A percentile compares a stretch with the other conserved stretches of the same genome.
Conservation (phyloP, 2,888 invertebrate species). For the Conchocele bisecta region DNA sequence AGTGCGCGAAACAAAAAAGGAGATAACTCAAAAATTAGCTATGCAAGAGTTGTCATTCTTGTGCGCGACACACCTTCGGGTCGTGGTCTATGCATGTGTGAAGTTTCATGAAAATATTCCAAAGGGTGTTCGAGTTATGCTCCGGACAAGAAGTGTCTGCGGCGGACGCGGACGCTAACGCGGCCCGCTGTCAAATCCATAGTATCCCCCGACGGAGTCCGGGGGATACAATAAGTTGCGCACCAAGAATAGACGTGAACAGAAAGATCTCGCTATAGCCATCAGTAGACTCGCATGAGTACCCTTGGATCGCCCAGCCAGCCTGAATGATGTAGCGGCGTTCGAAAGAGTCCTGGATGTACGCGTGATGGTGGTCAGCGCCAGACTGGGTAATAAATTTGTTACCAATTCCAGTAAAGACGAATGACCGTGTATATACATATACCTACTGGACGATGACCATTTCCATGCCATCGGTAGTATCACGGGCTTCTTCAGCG, state of each 20-base stretch:
- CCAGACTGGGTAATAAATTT: conserved; percentile 19
- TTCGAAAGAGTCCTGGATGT: conserved; percentile 19
- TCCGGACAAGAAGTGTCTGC: too few species aligned
- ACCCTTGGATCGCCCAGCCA: conserved; percentile 7
- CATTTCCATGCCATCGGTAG: conserved; percentile 6
- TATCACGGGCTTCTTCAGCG: not conserved
- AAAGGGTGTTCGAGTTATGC: too few species aligned
- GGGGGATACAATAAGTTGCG: conserved; percentile 15
- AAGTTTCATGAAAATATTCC: too few species aligned
- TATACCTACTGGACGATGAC: conserved; percentile 7
- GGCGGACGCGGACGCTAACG: too few species aligned
- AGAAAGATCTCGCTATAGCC: not conserved
- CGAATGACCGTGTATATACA: conserved; percentile 9
- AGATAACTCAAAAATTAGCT: too few species aligned
- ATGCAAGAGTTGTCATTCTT: too few species aligned
- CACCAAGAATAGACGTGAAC: not conserved
- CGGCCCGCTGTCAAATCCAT: too few species aligned
- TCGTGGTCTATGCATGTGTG: too few species aligned
- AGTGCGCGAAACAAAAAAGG: too few species aligned
- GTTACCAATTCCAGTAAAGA: conserved; percentile 7
- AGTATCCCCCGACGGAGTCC: too few species aligned
- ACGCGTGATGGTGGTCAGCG: conserved; percentile 19
- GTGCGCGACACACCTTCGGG: too few species aligned
- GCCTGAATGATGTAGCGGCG: conserved; percentile 10
- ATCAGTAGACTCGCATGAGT: conserved; percentile 2